A percentile compares a stretch with the other conserved stretches of the same genome.
phyloP scores from a whole-genome alignment of 2,113 vertebrate genomes.

The Saccopteryx bilineata region DNA sequence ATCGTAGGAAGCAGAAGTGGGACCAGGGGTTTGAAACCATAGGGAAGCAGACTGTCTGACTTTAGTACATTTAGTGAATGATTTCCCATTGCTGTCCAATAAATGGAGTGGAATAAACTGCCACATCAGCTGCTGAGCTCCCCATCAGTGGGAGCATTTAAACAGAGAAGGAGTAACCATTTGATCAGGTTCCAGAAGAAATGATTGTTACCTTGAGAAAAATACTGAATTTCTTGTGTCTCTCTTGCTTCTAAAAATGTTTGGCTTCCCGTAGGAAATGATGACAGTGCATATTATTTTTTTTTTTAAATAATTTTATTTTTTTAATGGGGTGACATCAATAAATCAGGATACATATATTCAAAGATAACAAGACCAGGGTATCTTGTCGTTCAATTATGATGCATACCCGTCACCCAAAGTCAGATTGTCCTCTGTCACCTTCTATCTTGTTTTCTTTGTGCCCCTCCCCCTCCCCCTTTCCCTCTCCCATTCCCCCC shows the following conservation, averaged over 20 bases:
- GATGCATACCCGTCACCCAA: no score
- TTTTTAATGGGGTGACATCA: no score
- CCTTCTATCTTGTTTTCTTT: no score
- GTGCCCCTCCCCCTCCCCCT: no score
- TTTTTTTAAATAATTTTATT: no score
- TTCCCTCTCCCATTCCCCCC: no score
- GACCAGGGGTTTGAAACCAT: not conserved
- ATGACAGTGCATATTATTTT: not conserved
- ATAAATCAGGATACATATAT: no score
- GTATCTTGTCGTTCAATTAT: no score
- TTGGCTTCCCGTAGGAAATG: not conserved
- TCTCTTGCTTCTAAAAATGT: not conserved
- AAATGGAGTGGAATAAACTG: not conserved
- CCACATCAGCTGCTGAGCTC: not conserved
- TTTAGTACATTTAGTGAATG: constrained; percentile 9
- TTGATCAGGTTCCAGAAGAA: not conserved
- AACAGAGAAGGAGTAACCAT: not conserved
- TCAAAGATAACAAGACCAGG: no score
- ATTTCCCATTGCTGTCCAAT: not conserved
- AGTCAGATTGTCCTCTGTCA: no score
- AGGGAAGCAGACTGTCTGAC: not conserved
- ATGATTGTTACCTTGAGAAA: not conserved
- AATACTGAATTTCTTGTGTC: not conserved
- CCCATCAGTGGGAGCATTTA: not conserved
- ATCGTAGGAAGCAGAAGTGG: not conserved